Evolutionary conservation across 2,113 vertebrate genomes (phyloP), one percentile per base, ranked within the genome.

Genomic region (Laterallus jamaicensis): DNA sequence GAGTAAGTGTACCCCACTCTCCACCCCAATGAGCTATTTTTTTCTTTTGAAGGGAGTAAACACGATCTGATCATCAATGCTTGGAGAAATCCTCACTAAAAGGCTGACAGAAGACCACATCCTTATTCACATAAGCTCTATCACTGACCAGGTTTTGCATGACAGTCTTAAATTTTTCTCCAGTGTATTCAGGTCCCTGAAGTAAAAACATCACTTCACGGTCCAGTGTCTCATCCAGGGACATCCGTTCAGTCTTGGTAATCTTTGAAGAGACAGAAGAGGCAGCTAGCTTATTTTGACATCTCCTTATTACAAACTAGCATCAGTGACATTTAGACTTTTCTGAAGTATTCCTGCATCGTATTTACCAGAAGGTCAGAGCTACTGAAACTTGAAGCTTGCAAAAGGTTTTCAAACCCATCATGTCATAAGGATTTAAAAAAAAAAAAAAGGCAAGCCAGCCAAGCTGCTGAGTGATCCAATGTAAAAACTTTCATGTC

Each of bases 141-240:
- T 10, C 63, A 89, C 96, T 90, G 96, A 98, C 99, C 98, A 99
- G 95, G 80, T 97, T 98, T 91, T 92, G 96, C 31, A 98, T 50
- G 6, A 96, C 63, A 37, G 59, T 62, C 85, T 95, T 98, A 91
- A 98, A 98, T 83, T 98, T 98, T 74, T 97, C 89, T 58, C 97
- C 97, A 8, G 90, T 93, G 40, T 97, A 96, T 37, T 98, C 97
- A 15, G 98, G 96, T 16, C 98, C 98, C 87, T 98, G 98, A 25
- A 98, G 96, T 78, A 99, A 97, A 74, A 98, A n/a, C 28, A 98
- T 93, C 63, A 98, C 98, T 88, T 99, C 99, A 82, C 93, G 97
- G 95, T 99, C 98, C 97, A 98, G 92, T 0, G 97, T 98, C 93
- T 97, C 96, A 58, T 98, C 98, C 90, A 98, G 91, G 6, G 97